Base-by-base conservation (phyloP, 2,797 vertebrate genomes). In the Amphiprion clarkii region DNA sequence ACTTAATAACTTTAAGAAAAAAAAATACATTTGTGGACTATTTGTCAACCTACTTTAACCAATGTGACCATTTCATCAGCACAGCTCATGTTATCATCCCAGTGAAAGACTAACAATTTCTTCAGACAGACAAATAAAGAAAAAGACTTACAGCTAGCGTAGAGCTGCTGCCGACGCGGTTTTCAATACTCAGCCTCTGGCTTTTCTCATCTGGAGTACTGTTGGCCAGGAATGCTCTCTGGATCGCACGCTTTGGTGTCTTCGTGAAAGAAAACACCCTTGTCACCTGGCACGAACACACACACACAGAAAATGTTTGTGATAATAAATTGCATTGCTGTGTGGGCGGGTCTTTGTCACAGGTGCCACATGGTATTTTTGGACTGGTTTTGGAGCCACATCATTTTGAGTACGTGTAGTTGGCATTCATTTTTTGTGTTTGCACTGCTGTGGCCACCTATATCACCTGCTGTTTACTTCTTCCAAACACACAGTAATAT, bases 231-330 rank as follows among this genome's bases (percentile, higher is more conserved):
- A 99, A 94, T 13, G 97, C 97, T 89, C 97, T 95, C 88, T 97
- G 97, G 23, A 99, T 95, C 39, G 95, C 97, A 87, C 97, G 95
- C 91, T 97, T 99, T 0, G 98, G 98, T 1, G 98, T 99, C 93
- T 99, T 99, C 0, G 97, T 97, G 90, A 99, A 99, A 7, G 98
- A 99, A 86, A 99, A 99, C 0, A 96, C 98, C 89, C 98, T 92
- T 0, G 98, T 99, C 66, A 99, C 98, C 98, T 99, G 53, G 8
- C 60, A 74, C 21, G 54, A 19, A 59, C 5, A 71, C 31, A 71
- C 31, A 71, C 9, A 68, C 6, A 65, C 0, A 79, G 6, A 31
- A 46, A 60, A 36, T 1, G 1, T 67, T 16, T 72, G 14, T 29
- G 19, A 60, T 46, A 46, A 19, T 46, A 23, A 23, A 23, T 23